Percentiles rank a stretch among this genome's conserved stretches.
Conservation (phyloP, 2,888 invertebrate genomes). For the Serrognathus titanus region DNA sequence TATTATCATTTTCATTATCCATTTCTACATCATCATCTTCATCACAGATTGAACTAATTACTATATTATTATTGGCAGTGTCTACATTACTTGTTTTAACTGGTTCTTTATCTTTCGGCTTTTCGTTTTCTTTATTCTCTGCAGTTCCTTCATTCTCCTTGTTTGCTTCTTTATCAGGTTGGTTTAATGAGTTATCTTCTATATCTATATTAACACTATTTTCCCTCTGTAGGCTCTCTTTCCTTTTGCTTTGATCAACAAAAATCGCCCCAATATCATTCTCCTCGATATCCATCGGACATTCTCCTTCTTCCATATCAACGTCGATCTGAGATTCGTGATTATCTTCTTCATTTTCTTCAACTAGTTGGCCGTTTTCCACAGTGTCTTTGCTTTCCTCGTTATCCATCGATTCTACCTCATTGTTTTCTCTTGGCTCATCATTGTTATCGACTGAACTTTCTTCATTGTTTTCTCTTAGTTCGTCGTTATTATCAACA, state of each 20-base stretch:
- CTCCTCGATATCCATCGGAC: slow-evolving; percentile 35
- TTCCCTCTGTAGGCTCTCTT: background rate
- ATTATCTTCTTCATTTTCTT: slow-evolving; percentile 19
- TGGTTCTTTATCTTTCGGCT: background rate
- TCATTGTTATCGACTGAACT: slow-evolving; percentile 5
- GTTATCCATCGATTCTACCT: slow-evolving; percentile 10
- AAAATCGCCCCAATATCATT: slow-evolving; percentile 17
- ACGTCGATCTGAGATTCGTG: slow-evolving; percentile 9
- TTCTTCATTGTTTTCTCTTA: slow-evolving; percentile 19
- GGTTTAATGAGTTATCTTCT: slow-evolving; percentile 7
- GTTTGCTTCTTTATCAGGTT: slow-evolving; percentile 14
- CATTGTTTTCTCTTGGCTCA: background rate
- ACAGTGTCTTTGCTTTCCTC: slow-evolving; percentile 31
- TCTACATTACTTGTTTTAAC: background rate
- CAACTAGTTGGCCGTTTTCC: slow-evolving; percentile 3
- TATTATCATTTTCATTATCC: background rate
- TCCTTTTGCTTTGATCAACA: background rate
- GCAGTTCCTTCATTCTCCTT: slow-evolving; percentile 4
- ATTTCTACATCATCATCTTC: background rate
- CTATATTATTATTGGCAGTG: background rate
- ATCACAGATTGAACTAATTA: background rate
- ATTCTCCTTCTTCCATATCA: slow-evolving; percentile 20
- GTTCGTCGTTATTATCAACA: slow-evolving; percentile 42
- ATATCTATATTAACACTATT: slow-evolving; percentile 5
- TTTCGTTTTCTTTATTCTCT: slow-evolving; percentile 15